Base-by-base conservation (phyloP, 2,113 vertebrate genomes). In the Diadophis punctatus region DNA sequence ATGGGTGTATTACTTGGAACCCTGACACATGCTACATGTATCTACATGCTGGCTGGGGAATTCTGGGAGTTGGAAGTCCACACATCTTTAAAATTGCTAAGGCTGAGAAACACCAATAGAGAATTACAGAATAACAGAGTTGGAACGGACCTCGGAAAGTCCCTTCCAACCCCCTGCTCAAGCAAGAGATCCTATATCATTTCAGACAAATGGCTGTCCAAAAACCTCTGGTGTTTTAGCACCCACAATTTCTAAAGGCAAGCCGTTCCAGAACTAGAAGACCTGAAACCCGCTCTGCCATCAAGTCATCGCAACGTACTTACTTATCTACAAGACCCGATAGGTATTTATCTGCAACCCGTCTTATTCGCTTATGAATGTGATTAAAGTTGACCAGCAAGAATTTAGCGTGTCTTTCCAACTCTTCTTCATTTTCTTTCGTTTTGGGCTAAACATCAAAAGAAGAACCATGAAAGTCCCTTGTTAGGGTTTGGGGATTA, bases 271-370 rank as follows among this genome's bases (percentile, higher is more conserved):
- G 14, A 34, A 34, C 12, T 34, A 16, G 5, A 18, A 34, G 63
- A 34, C 1, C 1, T 3, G 12, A 86, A 51, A 86, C 4, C 46
- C 1, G 2, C 25, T 30, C 4, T 49, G 49, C 12, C 27, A 68
- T 84, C 91, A 84, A 20, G 1, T 53, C 23, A 91, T 10, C 2
- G 88, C 55, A 39, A 20, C 8, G 0, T 49, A 97, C 98, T 97
- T 94, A 99, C 99, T 98, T 99, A 95, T 99, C 99, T 60, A 99
- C 99, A 96, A 99, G 96, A 53, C 99, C 99, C 53, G 99, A 99
- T 18, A 99, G 98, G 89, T 99, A 99, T 96, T 99, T 99, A 97
- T 99, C 99, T 0, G 99, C 99, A 55, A 99, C 99, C 95, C 99
- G 98, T 92, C 99, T 98, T 93, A 99, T 99, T 95, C 99, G 98